Percentiles rank a stretch among this genome's conserved stretches.
Conservation (phyloP, 2,113 vertebrate species). For the Macquaria ambigua region DNA sequence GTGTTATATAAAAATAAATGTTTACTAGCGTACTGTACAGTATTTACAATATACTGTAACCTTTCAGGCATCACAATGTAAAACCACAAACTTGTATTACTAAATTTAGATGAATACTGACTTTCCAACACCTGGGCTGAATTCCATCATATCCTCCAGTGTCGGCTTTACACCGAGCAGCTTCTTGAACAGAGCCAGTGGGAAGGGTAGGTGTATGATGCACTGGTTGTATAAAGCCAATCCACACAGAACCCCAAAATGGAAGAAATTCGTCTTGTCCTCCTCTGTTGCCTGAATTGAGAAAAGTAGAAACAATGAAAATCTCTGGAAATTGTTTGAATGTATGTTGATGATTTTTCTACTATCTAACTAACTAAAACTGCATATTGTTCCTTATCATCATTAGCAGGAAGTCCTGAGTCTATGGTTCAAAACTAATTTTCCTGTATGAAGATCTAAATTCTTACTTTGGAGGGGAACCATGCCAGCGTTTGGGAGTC, state of each 20-base stretch:
- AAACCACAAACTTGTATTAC: background rate
- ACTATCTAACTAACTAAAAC: background rate
- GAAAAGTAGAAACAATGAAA: background rate
- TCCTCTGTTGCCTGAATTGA: conserved; percentile 48
- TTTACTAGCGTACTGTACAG: background rate
- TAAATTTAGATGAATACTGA: conserved; percentile 31
- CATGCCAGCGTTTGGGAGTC: conserved; percentile 78
- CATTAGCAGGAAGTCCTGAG: background rate
- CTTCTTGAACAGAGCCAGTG: conserved; percentile 84
- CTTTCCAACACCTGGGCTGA: conserved; percentile 58
- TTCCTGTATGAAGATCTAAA: background rate
- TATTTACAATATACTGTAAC: background rate
- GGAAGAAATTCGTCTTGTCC: conserved; percentile 70
- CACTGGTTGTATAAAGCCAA: conserved; percentile 73
- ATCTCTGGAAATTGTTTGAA: background rate
- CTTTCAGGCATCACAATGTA: background rate
- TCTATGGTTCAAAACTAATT: background rate
- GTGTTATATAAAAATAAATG: background rate
- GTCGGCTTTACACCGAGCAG: conserved; percentile 69
- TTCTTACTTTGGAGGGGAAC: conserved; percentile 83
- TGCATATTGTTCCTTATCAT: accelerated
- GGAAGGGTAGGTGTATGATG: conserved; percentile 80
- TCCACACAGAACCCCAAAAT: conserved; percentile 83
- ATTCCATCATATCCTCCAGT: conserved; percentile 80
- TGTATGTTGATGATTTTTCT: background rate